Evolutionary conservation across 1,140 invertebrate species (phyloP).

Genomic region (Panagrolaimus sp.): DNA sequence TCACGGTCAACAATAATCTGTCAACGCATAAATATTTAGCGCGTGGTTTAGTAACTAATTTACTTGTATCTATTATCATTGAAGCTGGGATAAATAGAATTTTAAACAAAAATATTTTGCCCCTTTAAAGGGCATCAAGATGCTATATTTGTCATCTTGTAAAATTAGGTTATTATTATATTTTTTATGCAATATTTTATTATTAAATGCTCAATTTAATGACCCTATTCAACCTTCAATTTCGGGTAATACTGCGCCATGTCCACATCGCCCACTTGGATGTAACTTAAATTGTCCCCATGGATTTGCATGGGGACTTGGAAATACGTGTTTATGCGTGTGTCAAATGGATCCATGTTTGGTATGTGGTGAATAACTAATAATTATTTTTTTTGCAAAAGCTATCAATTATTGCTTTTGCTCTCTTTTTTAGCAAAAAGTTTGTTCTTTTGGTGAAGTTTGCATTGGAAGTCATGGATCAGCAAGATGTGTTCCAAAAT

Average conservation of each 20-base stretch:
- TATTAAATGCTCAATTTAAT: too few relatives aligned
- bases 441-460: constrained; percentile 25
- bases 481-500: constrained; percentile 23
- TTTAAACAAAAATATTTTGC: too few relatives aligned
- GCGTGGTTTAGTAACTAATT: too few relatives aligned
- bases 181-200: too few relatives aligned
- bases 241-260: neutral
- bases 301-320: constrained; percentile 35
- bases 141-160: too few relatives aligned
- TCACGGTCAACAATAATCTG: too few relatives aligned
- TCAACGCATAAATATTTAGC: too few relatives aligned
- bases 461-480: constrained; percentile 20
- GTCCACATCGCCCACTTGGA: constrained; percentile 18
- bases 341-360: constrained; percentile 37
- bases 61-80: too few relatives aligned
- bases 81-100: too few relatives aligned
- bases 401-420: constrained; percentile 11
- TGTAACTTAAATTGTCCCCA: constrained; percentile 34
- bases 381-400: constrained; percentile 3
- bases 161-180: too few relatives aligned
- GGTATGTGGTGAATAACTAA: constrained; percentile 26
- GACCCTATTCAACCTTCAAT: too few relatives aligned
- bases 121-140: too few relatives aligned
- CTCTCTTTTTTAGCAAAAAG: constrained; percentile 24
- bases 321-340: constrained; percentile 30